Evolutionary conservation across 1,140 invertebrate species (phyloP).

Genomic region (Drosophila asahinai): DNA sequence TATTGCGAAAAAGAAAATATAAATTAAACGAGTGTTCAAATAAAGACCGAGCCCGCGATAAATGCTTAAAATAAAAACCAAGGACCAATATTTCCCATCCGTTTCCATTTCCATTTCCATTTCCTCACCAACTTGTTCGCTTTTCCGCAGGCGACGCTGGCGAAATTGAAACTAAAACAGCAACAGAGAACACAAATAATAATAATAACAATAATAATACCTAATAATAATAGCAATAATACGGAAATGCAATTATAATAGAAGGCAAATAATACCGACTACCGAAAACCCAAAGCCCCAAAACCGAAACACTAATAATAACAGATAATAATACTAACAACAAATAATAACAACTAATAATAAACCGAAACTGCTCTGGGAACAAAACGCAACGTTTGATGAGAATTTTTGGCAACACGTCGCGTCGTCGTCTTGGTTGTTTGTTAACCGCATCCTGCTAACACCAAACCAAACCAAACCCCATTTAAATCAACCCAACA

Average conservation of each 20-base stretch:
- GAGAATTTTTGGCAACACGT: constrained; percentile 50
- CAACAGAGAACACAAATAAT: constrained; percentile 36
- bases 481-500: constrained; percentile 9
- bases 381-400: constrained; percentile 48
- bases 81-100: neutral
- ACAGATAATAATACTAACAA: constrained; percentile 1
- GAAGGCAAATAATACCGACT: constrained; percentile 12
- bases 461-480: constrained; percentile 17
- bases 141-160: constrained; percentile 49
- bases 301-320: constrained; percentile 26
- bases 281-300: constrained; percentile 2
- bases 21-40: neutral
- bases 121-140: constrained; percentile 29
- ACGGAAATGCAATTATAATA: constrained; percentile 33
- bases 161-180: constrained; percentile 53
- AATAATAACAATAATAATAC: constrained; percentile 24
- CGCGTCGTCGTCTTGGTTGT: constrained; percentile 58
- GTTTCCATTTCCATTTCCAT: neutral
- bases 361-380: constrained; percentile 40
- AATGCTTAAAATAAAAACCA: neutral
- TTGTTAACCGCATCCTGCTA: constrained; percentile 29
- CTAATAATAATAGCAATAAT: constrained; percentile 31
- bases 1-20: neutral
- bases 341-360: constrained; percentile 1
- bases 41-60: neutral